Conservation (phyloP, 1,140 invertebrate species). For the Acromyrmex charruanus region DNA sequence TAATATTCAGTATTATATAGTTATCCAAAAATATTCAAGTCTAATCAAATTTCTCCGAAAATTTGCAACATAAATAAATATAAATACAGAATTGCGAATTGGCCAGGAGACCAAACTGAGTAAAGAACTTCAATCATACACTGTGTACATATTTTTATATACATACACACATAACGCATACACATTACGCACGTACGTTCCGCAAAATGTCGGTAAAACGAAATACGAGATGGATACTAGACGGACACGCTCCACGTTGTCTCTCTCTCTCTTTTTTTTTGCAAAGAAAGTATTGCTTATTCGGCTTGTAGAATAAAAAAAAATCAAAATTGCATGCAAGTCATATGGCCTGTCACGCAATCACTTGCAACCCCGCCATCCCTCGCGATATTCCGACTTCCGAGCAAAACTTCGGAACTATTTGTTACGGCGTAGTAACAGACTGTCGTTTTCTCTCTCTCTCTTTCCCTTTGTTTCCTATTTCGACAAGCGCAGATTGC, state of each 20-base stretch:
- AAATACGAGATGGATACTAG: not conserved
- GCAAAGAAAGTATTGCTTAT: not conserved
- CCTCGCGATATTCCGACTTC: not conserved
- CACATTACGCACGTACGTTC: not conserved
- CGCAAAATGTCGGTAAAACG: slow-evolving; percentile 36
- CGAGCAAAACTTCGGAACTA: not conserved
- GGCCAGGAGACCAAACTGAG: too few relatives aligned
- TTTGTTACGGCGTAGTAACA: not conserved
- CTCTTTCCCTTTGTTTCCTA: not conserved
- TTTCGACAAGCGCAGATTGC: not conserved
- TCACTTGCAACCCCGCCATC: not conserved
- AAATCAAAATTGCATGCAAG: too few relatives aligned
- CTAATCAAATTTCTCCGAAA: too few relatives aligned
- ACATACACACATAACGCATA: not conserved
- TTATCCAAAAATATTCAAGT: too few relatives aligned
- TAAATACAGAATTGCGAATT: too few relatives aligned
- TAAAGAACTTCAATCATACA: too few relatives aligned
- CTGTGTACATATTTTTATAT: too few relatives aligned
- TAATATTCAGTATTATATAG: too few relatives aligned
- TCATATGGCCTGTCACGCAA: not conserved
- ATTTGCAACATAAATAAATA: too few relatives aligned
- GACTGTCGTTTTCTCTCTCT: too few relatives aligned
- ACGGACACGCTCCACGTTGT: not conserved
- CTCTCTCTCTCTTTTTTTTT: not conserved
- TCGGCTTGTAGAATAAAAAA: not conserved